phyloP scores from a whole-genome alignment of 2,888 invertebrate genomes.

The Lasioglossum figueresi region DNA sequence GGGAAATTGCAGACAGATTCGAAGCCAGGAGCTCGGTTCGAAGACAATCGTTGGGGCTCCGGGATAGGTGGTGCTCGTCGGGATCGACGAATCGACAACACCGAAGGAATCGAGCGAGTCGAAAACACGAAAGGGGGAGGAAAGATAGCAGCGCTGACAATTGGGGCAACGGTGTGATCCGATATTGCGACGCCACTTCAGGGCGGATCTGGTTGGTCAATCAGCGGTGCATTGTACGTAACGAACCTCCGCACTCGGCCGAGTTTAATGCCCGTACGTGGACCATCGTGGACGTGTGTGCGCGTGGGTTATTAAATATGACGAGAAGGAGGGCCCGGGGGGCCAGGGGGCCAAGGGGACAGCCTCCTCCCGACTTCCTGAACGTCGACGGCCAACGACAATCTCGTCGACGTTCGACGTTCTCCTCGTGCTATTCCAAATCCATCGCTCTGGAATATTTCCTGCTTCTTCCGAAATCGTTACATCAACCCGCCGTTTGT shows the following conservation, averaged over 20 bases:
- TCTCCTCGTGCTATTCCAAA: constrained; percentile 16
- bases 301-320: constrained; percentile 76
- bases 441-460: neutral
- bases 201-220: constrained; percentile 79
- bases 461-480: neutral
- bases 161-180: constrained; percentile 72
- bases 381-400: constrained; percentile 58
- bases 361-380: constrained; percentile 57
- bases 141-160: constrained; percentile 71
- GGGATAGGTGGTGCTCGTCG: neutral
- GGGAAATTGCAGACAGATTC: neutral
- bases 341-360: neutral
- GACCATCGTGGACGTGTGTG: constrained; percentile 67
- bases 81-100: constrained; percentile 49
- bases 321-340: constrained; percentile 53
- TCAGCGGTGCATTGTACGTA: constrained; percentile 79
- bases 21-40: neutral
- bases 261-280: constrained; percentile 75
- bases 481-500: no score
- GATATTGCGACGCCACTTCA: constrained; percentile 75
- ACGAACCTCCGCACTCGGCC: constrained; percentile 76
- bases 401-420: constrained; percentile 57
- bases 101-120: constrained; percentile 60
- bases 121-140: constrained; percentile 58
- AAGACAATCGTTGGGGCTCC: neutral